These are phyloP conservation scores for Tenthredo notha DNA, from an alignment of 2,888 invertebrate species.

Conservation along the genomic window DNA sequence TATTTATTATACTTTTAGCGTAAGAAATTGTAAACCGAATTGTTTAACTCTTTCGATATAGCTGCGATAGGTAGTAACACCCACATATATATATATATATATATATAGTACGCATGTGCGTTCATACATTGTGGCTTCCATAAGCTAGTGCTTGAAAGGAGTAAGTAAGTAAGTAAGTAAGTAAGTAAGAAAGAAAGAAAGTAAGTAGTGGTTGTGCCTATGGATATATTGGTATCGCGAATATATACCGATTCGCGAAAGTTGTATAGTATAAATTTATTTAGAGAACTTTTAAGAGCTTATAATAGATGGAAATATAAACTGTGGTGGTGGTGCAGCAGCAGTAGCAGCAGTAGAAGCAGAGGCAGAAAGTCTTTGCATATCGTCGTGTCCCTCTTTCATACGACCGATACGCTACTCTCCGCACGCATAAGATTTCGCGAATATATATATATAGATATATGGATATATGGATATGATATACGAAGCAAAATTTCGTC, in stretches of 20 bases:
- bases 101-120: too few relatives aligned
- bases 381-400: neutral
- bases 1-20: neutral
- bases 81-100: neutral
- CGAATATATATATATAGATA: neutral
- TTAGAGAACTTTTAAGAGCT: conserved; percentile 26
- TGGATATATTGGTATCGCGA: too few relatives aligned
- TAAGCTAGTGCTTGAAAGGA: neutral
- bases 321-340: conserved; percentile 2
- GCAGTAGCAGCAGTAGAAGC: neutral
- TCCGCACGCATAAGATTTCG: neutral
- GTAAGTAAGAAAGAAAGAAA: neutral
- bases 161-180: neutral
- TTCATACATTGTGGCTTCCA: neutral
- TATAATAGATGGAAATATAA: conserved; percentile 26
- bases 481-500: neutral
- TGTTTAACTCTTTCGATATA: neutral
- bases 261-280: conserved; percentile 9
- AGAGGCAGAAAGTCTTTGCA: neutral
- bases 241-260: neutral
- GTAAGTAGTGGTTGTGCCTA: neutral
- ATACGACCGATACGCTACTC: neutral
- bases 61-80: neutral
- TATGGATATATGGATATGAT: too few relatives aligned
- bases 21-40: neutral